These are phyloP conservation scores for Cyrtonyx montezumae DNA, from an alignment of 2,113 vertebrate genomes.

Conservation along the genomic window DNA sequence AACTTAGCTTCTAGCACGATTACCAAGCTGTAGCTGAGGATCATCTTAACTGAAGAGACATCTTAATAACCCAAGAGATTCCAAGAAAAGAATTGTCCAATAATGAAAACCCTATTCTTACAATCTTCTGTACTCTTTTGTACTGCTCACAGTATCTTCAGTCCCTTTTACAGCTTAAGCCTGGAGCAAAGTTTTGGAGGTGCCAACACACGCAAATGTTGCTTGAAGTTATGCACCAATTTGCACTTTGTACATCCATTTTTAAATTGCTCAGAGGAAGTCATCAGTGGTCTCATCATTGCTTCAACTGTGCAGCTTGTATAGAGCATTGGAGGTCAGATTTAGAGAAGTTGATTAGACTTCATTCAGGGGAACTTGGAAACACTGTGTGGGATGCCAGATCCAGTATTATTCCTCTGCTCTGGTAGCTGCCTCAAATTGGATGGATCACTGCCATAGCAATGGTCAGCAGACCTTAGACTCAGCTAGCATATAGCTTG, in stretches of 20 bases:
- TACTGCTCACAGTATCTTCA: background rate
- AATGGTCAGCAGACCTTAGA: background rate
- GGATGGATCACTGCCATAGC: background rate
- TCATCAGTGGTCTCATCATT: background rate
- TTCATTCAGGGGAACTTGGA: background rate
- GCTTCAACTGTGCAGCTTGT: background rate
- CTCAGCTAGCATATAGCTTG: background rate
- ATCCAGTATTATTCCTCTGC: accelerated
- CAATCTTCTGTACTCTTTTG: background rate
- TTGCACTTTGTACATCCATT: background rate
- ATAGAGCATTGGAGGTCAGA: background rate
- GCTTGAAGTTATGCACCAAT: background rate
- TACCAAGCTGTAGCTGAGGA: background rate
- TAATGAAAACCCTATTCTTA: background rate
- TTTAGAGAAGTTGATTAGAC: background rate
- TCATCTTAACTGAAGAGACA: background rate
- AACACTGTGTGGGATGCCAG: background rate
- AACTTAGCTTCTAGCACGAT: background rate
- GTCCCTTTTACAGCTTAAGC: background rate
- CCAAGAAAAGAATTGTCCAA: background rate
- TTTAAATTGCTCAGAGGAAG: background rate
- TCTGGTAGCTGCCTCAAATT: background rate
- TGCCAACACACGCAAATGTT: background rate
- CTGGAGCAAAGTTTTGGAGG: background rate
- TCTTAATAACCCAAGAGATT: background rate